Conservation (phyloP, 2,797 vertebrate species). For the Chrosomus eos region DNA sequence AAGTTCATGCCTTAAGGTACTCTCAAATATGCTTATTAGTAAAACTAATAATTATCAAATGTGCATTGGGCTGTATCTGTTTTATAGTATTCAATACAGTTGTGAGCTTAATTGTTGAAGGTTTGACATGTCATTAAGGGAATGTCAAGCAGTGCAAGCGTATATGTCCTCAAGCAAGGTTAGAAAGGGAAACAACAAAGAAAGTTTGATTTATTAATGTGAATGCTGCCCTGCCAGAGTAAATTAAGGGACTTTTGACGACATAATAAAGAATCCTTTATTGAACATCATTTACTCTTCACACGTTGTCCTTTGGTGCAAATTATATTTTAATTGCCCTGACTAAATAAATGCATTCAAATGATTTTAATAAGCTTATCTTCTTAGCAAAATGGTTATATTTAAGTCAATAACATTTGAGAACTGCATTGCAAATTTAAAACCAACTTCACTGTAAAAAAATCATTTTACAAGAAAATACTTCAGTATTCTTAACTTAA, state of each 20-base stretch:
- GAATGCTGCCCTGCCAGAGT: background rate
- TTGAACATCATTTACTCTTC: background rate
- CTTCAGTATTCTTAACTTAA: too few relatives aligned
- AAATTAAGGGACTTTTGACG: background rate
- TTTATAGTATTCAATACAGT: background rate
- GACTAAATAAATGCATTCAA: background rate
- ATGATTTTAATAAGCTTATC: background rate
- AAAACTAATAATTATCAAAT: background rate
- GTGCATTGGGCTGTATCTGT: background rate
- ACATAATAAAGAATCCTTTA: background rate
- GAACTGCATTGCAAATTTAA: background rate
- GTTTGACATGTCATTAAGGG: background rate
- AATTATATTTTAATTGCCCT: background rate
- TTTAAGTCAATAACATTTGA: background rate
- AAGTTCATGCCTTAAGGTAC: background rate
- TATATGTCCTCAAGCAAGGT: background rate
- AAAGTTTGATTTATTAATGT: background rate
- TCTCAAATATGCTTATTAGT: background rate
- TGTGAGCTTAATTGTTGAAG: background rate
- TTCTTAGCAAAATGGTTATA: background rate
- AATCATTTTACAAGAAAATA: too few relatives aligned
- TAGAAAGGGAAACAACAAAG: background rate
- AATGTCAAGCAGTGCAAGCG: background rate
- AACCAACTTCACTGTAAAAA: background rate
- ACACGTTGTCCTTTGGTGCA: background rate